Evolutionary conservation across 1,140 invertebrate species (phyloP), one percentile per base, ranked within the genome.

Genomic region (Drosophila kanapiae): DNA sequence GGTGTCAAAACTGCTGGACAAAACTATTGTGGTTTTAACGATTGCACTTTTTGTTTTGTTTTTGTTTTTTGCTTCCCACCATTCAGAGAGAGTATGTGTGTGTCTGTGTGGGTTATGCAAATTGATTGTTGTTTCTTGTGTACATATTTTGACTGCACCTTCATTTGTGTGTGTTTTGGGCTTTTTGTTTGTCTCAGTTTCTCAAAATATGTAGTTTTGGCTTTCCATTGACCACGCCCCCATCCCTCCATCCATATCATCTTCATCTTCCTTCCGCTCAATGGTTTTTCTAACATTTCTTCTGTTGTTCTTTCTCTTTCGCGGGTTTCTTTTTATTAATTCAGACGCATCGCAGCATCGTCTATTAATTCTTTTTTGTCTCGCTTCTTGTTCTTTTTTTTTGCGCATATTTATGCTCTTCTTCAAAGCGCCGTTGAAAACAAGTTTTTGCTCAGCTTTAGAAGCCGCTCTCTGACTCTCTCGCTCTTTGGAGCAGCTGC

Each of bases 361-460:
- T 88, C 85, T 88, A 88, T 88, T 88, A 88, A 88, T 90, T 90
- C 77, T 80, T 88, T 77, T 79, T 69, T 61, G 51, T 70, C 65
- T 18, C 13, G 48, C 68, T 61, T 68, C 57, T 64, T 42, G 43
- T 61, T 76, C 62, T 58, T 51, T 62, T 43, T 69, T 65, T 76
- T 71, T 82, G 65, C 81, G 78, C 74, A 78, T 78, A 78, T 61
- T 77, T 65, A 75, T 88, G 85, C 81, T 90, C 85, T 71, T 87
- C 84, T 84, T 90, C 85, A 90, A 88, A 88, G 84, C 84, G 84
- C 85, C 84, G 84, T 90, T 84, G 64, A 88, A 90, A 88, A 88
- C 85, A 68, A 79, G 85, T 88, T 90, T 90, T 76, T 76, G 68
- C 56, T 76, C 33, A 9, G 33, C 43, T 35, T 33, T 16, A 64